These are phyloP conservation scores for Pitangus sulphuratus DNA, from an alignment of 2,797 vertebrate species.

Conservation along the genomic window DNA sequence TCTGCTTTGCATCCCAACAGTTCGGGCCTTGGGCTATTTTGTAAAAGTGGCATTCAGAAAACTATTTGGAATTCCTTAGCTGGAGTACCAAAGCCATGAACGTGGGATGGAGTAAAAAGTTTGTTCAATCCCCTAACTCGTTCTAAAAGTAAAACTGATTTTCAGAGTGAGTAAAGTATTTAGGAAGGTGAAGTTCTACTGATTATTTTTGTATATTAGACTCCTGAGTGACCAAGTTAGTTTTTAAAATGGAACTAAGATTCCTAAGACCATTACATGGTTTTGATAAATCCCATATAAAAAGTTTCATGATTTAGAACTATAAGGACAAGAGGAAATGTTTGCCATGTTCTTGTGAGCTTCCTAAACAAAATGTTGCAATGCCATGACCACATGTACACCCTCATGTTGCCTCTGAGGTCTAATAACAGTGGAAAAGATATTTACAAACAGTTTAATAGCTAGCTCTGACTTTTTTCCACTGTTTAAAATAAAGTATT, in stretches of 20 bases:
- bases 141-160: neutral
- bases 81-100: neutral
- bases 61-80: neutral
- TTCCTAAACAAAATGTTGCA: neutral
- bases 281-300: neutral
- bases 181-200: neutral
- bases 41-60: neutral
- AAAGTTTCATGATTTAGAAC: neutral
- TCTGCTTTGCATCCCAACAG: neutral
- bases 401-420: conserved; percentile 72
- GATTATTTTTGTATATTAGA: neutral
- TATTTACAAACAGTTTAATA: neutral
- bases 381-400: conserved; percentile 28
- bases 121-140: neutral
- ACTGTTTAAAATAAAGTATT: neutral
- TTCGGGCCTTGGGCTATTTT: neutral
- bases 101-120: neutral
- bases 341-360: neutral
- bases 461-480: neutral
- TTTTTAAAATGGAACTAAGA: neutral
- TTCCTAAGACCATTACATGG: neutral
- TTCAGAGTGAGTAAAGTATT: neutral
- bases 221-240: neutral
- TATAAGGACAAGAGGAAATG: neutral
- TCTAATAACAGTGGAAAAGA: neutral